Percentiles rank a stretch among this genome's conserved stretches.
phyloP scores from a whole-genome alignment of 92 coral and sea anemone genomes.

The Paramuricea clavata region DNA sequence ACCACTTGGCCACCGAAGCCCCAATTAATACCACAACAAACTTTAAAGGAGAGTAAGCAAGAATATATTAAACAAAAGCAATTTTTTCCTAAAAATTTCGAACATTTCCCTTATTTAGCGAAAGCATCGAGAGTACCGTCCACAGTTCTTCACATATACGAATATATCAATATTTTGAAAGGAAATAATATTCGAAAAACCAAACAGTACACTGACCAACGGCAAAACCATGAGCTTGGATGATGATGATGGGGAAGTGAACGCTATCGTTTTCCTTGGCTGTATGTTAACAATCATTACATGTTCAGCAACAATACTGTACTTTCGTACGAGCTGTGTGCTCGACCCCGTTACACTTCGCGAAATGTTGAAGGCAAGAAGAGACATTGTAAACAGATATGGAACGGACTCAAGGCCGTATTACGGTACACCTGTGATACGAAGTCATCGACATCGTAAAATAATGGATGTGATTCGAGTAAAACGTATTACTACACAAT shows the following conservation, averaged over 20 bases:
- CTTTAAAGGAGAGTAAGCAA: too few species aligned
- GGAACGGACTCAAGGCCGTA: not conserved
- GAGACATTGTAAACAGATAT: constrained; percentile 10
- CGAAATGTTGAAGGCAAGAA: constrained; percentile 27
- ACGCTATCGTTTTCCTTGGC: constrained; percentile 37
- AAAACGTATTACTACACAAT: constrained; percentile 18
- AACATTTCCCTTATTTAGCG: too few species aligned
- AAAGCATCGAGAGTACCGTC: too few species aligned
- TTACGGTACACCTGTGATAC: not conserved
- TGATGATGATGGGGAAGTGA: constrained; percentile 10
- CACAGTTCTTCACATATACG: too few species aligned
- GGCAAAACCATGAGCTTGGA: not conserved
- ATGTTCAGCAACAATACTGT: constrained; percentile 33
- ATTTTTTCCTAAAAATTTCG: too few species aligned
- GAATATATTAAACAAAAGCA: too few species aligned
- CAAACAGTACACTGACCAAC: not conserved
- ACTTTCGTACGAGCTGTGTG: constrained; percentile 16
- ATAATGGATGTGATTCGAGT: constrained; percentile 5
- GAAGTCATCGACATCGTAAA: not conserved
- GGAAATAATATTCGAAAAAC: too few species aligned
- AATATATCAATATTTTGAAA: too few species aligned
- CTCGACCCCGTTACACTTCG: constrained; percentile 17
- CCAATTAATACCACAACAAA: too few species aligned
- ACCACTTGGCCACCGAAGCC: too few species aligned
- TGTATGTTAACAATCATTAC: constrained; percentile 36